A percentile compares a stretch with the other conserved stretches of the same genome.
Evolutionary conservation across 2,113 vertebrate species (phyloP).

Genomic region (Rhabdomys dilectus): DNA sequence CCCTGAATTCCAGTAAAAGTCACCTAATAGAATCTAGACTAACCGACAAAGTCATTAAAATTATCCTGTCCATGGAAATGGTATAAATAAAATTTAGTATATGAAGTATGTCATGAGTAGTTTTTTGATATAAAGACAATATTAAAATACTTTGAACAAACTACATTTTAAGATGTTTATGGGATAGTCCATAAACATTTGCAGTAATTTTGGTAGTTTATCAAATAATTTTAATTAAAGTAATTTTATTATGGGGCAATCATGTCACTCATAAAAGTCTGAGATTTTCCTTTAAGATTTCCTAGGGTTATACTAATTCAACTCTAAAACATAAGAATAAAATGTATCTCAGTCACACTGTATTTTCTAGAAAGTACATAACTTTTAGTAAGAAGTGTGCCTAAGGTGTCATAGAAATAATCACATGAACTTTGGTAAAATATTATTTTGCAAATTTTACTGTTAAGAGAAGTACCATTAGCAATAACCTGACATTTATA

Average conservation of each 20-base stretch:
- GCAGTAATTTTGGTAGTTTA: slow-evolving; percentile 47
- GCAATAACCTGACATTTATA: slow-evolving; percentile 87
- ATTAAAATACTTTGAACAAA: slow-evolving; percentile 58
- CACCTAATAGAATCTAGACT: not conserved
- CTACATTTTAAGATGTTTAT: slow-evolving; percentile 39
- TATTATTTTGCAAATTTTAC: slow-evolving; percentile 83
- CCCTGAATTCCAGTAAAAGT: slow-evolving; percentile 9
- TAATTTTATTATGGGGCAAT: slow-evolving; percentile 41
- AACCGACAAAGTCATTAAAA: slow-evolving; percentile 36
- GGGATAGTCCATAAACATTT: not conserved
- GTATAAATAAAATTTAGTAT: slow-evolving; percentile 24
- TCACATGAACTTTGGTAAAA: slow-evolving; percentile 84
- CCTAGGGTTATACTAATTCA: slow-evolving; percentile 29
- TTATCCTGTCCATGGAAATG: slow-evolving; percentile 5
- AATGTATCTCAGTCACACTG: slow-evolving; percentile 16
- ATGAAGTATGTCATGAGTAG: not conserved
- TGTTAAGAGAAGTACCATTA: slow-evolving; percentile 79
- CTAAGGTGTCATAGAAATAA: slow-evolving; percentile 67
- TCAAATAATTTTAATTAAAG: slow-evolving; percentile 70
- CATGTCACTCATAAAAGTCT: slow-evolving; percentile 52
- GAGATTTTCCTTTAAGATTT: not conserved
- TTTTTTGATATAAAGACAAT: slow-evolving; percentile 62
- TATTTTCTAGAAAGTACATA: not conserved
- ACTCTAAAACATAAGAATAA: not conserved
- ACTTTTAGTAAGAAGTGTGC: slow-evolving; percentile 51